Evolutionary conservation across 2,113 vertebrate species (phyloP).

Genomic region (Scytalopus superciliaris): DNA sequence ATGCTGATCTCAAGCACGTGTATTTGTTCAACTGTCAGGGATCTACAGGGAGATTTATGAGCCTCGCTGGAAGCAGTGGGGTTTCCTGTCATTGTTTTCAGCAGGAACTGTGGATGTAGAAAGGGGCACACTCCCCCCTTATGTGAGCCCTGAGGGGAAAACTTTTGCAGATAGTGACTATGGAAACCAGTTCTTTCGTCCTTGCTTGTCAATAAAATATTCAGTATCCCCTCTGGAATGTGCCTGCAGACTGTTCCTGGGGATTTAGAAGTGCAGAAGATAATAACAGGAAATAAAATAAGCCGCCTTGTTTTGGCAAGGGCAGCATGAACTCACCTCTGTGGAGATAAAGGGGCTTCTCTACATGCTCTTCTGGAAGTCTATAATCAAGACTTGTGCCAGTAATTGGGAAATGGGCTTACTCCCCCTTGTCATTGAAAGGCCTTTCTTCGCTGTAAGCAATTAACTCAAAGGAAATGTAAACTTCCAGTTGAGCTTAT

Average conservation of each 20-base stretch:
- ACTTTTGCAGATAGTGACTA: slow-evolving; percentile 17
- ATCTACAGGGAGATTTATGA: slow-evolving; percentile 44
- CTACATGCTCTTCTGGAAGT: background rate
- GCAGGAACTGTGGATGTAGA: background rate
- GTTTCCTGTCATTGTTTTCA: slow-evolving; percentile 34
- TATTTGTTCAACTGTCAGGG: slow-evolving; percentile 5
- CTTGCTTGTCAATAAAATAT: slow-evolving; percentile 52
- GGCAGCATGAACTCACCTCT: background rate
- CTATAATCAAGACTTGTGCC: background rate
- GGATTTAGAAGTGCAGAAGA: background rate
- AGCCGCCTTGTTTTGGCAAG: background rate
- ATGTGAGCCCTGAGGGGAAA: background rate
- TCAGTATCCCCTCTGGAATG: slow-evolving; percentile 54
- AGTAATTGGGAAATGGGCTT: background rate
- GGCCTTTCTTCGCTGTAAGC: background rate
- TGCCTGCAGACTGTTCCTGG: background rate
- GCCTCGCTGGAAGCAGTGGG: background rate
- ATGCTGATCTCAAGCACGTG: background rate
- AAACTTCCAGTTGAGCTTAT: background rate
- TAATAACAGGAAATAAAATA: background rate
- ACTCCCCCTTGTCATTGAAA: background rate
- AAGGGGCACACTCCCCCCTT: background rate
- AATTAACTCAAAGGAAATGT: background rate
- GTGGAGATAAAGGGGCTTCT: background rate
- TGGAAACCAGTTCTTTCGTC: slow-evolving; percentile 41